Evolutionary conservation across 2,888 invertebrate species (phyloP), one percentile per base, ranked within the genome.

Genomic region (Sesamia inferens): DNA sequence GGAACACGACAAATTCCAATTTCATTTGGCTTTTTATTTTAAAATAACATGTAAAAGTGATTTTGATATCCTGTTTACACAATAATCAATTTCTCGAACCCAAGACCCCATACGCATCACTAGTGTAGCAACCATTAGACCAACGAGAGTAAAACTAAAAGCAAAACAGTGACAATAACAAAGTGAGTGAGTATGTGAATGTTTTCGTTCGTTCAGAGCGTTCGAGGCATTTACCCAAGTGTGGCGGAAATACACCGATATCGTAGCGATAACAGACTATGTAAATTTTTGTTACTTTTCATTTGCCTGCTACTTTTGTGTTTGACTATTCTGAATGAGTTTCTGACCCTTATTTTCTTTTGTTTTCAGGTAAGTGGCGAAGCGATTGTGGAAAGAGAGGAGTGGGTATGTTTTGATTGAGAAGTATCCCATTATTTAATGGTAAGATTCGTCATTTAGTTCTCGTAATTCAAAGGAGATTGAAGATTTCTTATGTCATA

Each of bases 321-420:
- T 69, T 74, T n/a, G 44, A 55, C 48, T 71, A 61, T 83, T 71
- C 3, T 31, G 16, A n/a, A 19, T 68, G 6, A 7, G 22, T 69
- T 78, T 39, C 14, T 78, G 54, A 75, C 24, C 61, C 66, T 68
- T 82, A 70, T 83, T 87, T 84, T 85, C 82, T 71, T 86, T 92
- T 82, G 47, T 0, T 80, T 93, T 79, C 94, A 94, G 94, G 94
- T 94, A 94, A 94, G 94, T 93, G 83, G 63, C 85, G 86, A 87
- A 85, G 85, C 83, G 87, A 87, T 74, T 81, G 74, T 67, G 66
- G n/a, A 59, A 19, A 47, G 22, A 47, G 22, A 42, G 6, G 8
- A 67, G 39, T 44, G 39, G 59, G 55, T 67, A 79, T 67, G 44
- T 61, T 14, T 55, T 63, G 39, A n/a, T 51, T 39, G 19, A 42